phyloP scores from a whole-genome alignment of 1,140 invertebrate species.

The Heterodera carotae region DNA sequence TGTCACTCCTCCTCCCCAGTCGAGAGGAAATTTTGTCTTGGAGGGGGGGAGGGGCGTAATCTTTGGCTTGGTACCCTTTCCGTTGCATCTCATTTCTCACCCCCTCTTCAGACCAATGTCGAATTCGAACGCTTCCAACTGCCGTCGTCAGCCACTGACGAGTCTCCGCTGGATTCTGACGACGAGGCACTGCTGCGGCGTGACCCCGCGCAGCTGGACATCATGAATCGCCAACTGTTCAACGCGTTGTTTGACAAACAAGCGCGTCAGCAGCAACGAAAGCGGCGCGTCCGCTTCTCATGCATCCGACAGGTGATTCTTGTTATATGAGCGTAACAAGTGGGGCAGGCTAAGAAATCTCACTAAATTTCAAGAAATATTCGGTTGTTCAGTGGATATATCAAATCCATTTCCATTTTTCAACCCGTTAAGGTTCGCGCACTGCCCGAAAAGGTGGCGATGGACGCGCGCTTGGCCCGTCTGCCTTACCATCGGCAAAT shows the following conservation, averaged over 20 bases:
- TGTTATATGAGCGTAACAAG: no score
- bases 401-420: no score
- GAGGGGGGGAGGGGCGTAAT: no score
- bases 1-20: no score
- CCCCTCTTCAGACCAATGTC: slow-evolving; percentile 47
- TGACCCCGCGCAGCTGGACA: neutral
- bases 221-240: neutral
- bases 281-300: slow-evolving; percentile 48
- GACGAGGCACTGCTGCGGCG: slow-evolving; percentile 1
- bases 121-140: slow-evolving; percentile 50
- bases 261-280: slow-evolving; percentile 25
- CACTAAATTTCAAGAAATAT: no score
- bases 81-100: no score
- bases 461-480: slow-evolving; percentile 41
- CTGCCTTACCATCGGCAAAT: slow-evolving; percentile 39
- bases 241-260: neutral
- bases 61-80: no score
- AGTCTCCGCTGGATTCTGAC: slow-evolving; percentile 13
- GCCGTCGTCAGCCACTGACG: slow-evolving; percentile 18
- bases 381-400: no score
- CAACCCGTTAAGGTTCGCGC: slow-evolving; percentile 22
- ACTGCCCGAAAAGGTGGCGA: slow-evolving; percentile 42
- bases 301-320: slow-evolving; percentile 40
- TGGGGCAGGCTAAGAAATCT: no score
- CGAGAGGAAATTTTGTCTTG: no score